These are phyloP conservation scores for Oreonectes daqikongensis DNA, from an alignment of 2,797 vertebrate genomes.

Conservation along the genomic window DNA sequence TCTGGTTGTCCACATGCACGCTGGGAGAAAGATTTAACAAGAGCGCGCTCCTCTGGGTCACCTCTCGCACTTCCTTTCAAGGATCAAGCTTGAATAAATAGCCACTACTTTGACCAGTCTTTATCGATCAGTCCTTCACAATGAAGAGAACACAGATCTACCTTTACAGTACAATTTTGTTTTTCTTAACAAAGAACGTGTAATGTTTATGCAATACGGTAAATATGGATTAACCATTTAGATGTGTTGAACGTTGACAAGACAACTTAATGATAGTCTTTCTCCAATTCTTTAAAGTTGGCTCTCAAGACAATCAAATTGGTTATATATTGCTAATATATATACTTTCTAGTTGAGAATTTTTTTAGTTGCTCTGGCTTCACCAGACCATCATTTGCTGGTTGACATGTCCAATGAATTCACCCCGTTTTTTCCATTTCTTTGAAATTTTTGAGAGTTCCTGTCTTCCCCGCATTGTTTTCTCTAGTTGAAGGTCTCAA, in stretches of 20 bases:
- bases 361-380: too few species aligned
- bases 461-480: slow-evolving; percentile 7
- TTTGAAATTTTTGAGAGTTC: slow-evolving; percentile 12
- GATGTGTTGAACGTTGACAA: too few species aligned
- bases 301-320: too few species aligned
- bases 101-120: slow-evolving; percentile 3
- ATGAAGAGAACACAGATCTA: background rate
- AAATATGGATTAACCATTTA: slow-evolving; percentile 9
- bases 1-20: slow-evolving; percentile 19
- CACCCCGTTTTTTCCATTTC: background rate
- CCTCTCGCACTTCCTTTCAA: slow-evolving; percentile 21
- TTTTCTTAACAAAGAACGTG: too few species aligned
- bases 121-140: background rate
- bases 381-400: background rate
- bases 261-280: too few species aligned
- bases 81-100: slow-evolving; percentile 31
- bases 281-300: too few species aligned
- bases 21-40: slow-evolving; percentile 30
- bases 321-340: background rate
- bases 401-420: too few species aligned
- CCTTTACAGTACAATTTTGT: background rate
- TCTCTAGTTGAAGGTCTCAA: background rate
- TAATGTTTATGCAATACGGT: background rate
- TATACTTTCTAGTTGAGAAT: too few species aligned
- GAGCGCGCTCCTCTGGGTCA: slow-evolving; percentile 1